Evolutionary conservation across 2,797 vertebrate species (phyloP), one percentile per base, ranked within the genome.

Genomic region (Centropyge bicolor): DNA sequence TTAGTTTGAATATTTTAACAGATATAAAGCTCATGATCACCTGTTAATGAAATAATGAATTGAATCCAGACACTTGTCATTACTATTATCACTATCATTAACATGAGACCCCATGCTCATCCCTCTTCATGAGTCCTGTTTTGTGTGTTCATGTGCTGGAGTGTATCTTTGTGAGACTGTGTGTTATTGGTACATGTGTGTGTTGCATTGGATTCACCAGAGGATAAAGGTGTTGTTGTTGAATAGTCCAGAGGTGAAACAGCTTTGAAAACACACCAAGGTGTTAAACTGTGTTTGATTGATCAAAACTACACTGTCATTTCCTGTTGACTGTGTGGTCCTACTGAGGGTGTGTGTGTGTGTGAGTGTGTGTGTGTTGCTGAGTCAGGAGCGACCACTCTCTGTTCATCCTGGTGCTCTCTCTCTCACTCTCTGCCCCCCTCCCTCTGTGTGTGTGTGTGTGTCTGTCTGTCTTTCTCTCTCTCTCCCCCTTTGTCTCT

Each of bases 331-430:
- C 62, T 13, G 27, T 74, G 9, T 6, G 64, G 71, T 38, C n/a
- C 22, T 19, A 6, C 13, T 5, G 24, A 12, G 62, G 19, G 27
- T 55, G 43, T 24, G 51, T 35, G 49, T 59, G 64, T 45, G 46
- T 59, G 11, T 64, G n/a, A n/a, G n/a, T 69, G 57, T 27, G 14
- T 56, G 22, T 40, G 70, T 74, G 88, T 65, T 87, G 93, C 94
- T 95, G 94, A 95, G 93, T 95, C 95, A 95, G 93, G 82, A 90
- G 78, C 78, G 68, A 83, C 59, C 80, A 6, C 70, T 74, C 63
- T 59, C 17, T 4, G 45, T 31, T 6, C 17, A 31, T 31, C 27
- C 27, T 31, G 27, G 27, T 31, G 27, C 38, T 70, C 61, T 48
- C 65, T 63, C 64, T 51, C 65, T 55, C 59, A 17, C 40, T 46